phyloP scores from a whole-genome alignment of 2,888 invertebrate genomes.

The Harpalus rubripes region DNA sequence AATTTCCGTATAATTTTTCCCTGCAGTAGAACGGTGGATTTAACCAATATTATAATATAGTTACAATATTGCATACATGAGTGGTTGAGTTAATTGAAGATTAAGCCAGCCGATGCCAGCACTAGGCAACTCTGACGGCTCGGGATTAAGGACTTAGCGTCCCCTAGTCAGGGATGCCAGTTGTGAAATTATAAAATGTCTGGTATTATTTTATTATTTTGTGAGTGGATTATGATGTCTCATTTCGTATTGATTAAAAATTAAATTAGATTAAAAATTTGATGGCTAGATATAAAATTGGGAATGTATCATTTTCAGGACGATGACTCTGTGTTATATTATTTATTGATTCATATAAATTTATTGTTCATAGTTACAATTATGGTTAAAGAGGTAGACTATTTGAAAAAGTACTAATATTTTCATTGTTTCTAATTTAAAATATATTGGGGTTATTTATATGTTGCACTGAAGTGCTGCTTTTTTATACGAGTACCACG shows the following conservation, averaged over 20 bases:
- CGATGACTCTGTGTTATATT: not conserved
- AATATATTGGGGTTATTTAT: too few relatives aligned
- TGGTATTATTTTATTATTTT: slow-evolving; percentile 65
- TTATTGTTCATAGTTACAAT: not conserved
- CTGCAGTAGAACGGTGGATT: slow-evolving; percentile 24
- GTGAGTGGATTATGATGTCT: slow-evolving; percentile 56
- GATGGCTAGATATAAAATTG: not conserved
- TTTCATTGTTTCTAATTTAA: not conserved
- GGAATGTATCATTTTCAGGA: not conserved
- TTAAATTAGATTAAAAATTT: slow-evolving; percentile 18
- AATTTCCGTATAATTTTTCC: slow-evolving; percentile 24
- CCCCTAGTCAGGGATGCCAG: slow-evolving; percentile 11
- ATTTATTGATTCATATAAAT: not conserved
- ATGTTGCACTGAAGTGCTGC: too few relatives aligned
- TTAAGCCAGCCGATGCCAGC: slow-evolving; percentile 59
- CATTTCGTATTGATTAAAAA: slow-evolving; percentile 64
- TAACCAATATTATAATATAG: slow-evolving; percentile 62
- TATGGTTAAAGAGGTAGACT: too few relatives aligned
- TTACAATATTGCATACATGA: slow-evolving; percentile 64
- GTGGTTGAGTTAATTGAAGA: slow-evolving; percentile 66
- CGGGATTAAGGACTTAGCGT: slow-evolving; percentile 63
- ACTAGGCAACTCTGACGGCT: slow-evolving; percentile 61
- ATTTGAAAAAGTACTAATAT: too few relatives aligned
- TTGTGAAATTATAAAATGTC: slow-evolving; percentile 61
- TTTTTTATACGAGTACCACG: too few relatives aligned